Conservation (phyloP, 1,140 invertebrate species). For the Drosophila jambulina region DNA sequence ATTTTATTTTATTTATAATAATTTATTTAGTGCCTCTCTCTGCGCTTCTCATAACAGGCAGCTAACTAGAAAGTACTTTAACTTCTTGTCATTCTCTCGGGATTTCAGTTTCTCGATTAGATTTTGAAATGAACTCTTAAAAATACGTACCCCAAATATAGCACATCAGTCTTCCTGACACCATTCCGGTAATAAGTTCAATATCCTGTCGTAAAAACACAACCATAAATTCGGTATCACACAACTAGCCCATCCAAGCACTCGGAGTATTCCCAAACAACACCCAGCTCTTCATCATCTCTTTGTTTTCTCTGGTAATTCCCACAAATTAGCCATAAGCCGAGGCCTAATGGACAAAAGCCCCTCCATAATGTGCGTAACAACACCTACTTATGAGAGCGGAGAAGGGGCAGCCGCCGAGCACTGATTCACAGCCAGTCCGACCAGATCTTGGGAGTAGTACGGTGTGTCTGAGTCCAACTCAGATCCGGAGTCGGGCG, state of each 20-base stretch:
- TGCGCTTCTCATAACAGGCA: background rate
- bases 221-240: constrained; percentile 11
- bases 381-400: constrained; percentile 68
- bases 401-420: constrained; percentile 18
- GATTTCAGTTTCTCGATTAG: background rate
- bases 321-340: constrained; percentile 70
- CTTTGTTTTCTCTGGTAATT: constrained; percentile 45
- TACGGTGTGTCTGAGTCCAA: constrained; percentile 10
- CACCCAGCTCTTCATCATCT: constrained; percentile 24
- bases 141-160: background rate
- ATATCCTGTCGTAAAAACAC: background rate
- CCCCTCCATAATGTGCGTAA: constrained; percentile 70
- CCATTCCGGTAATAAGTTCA: background rate
- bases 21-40: background rate
- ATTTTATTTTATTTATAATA: too few species aligned
- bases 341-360: constrained; percentile 46
- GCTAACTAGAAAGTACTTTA: too few species aligned
- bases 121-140: background rate
- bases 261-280: background rate
- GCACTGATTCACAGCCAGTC: constrained; percentile 69
- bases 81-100: background rate
- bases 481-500: constrained; percentile 32
- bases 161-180: background rate
- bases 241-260: background rate
- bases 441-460: constrained; percentile 28